A percentile compares a stretch with the other conserved stretches of the same genome.
phyloP scores from a whole-genome alignment of 2,888 invertebrate genomes.

The Rosalia funebris region DNA sequence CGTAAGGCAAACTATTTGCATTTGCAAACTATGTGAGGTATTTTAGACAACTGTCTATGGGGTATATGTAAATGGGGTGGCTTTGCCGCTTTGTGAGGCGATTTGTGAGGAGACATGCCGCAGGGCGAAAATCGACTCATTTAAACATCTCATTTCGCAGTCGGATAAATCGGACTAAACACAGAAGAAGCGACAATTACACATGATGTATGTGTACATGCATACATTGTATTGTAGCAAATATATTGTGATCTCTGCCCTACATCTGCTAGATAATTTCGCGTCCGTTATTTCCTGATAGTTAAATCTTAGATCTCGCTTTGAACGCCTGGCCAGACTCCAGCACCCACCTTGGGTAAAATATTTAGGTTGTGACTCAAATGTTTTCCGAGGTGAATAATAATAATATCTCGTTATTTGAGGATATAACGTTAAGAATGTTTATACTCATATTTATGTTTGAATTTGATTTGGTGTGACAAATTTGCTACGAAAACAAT shows the following conservation, averaged over 20 bases:
- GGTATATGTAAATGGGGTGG: no score
- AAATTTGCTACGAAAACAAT: neutral
- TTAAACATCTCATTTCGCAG: no score
- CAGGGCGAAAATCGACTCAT: no score
- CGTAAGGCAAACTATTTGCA: no score
- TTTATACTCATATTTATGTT: slow-evolving; percentile 4
- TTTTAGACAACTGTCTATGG: no score
- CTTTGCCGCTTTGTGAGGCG: no score
- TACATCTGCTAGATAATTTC: slow-evolving; percentile 2
- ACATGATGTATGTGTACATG: neutral
- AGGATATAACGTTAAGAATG: slow-evolving; percentile 1
- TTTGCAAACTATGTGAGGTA: no score
- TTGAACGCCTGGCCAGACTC: slow-evolving; percentile 43
- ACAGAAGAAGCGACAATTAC: neutral
- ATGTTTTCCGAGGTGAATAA: slow-evolving; percentile 39
- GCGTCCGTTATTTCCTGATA: slow-evolving; percentile 41
- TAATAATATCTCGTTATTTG: slow-evolving; percentile 26
- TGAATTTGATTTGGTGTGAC: neutral
- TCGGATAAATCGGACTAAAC: no score
- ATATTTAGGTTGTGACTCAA: slow-evolving; percentile 55
- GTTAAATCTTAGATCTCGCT: slow-evolving; percentile 36
- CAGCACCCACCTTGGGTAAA: slow-evolving; percentile 52
- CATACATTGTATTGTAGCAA: neutral
- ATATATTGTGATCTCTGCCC: neutral
- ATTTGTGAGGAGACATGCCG: no score